Evolutionary conservation across 92 coral and sea anemone species (phyloP), one percentile per base, ranked within the genome.

Genomic region (Actinostola sp.): DNA sequence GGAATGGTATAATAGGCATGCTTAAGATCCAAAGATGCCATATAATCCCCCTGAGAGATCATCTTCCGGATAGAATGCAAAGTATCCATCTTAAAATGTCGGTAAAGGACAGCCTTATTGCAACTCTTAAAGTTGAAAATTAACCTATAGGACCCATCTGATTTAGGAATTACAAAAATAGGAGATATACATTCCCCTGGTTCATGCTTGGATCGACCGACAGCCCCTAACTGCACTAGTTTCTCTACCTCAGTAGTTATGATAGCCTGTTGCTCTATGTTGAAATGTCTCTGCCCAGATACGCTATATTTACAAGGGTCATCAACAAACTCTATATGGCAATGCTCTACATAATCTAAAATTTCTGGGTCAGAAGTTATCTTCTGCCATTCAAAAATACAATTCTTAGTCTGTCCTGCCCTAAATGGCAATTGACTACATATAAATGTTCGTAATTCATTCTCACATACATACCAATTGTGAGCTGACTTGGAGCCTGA

Each of bases 1-100:
- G 87, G 82, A 16, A 76, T 61, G 21, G 75, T 15, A 49, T 82
- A 82, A 51, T 82, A 82, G 38, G 87, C 82, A 38, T 82, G 83
- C 41, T 44, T 45, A 7, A 79, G 43, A 35, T 78, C 77, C 19
- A 72, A 26, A 34, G 78, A 56, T 1, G 45, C 67, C 42, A 58
- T 59, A 59, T 19, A 17, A 53, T n/a, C n/a, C n/a, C n/a, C n/a
- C n/a, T n/a, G n/a, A n/a, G n/a, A n/a, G n/a, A n/a, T n/a, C n/a
- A n/a, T n/a, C n/a, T n/a, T n/a, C n/a, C n/a, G n/a, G n/a, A n/a
- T n/a, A n/a, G n/a, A n/a, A n/a, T n/a, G n/a, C 13, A 83, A 45
- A 20, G 84, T 77, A 63, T 82, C 88, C 83, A 58, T 43, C 33
- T 82, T 75, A 76, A 74, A 66, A 42, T 65, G 80, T 8, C 70